Percentiles rank a stretch among this genome's conserved stretches.
Conservation (phyloP, 1,140 invertebrate genomes). For the Belonocnema kinseyi region DNA sequence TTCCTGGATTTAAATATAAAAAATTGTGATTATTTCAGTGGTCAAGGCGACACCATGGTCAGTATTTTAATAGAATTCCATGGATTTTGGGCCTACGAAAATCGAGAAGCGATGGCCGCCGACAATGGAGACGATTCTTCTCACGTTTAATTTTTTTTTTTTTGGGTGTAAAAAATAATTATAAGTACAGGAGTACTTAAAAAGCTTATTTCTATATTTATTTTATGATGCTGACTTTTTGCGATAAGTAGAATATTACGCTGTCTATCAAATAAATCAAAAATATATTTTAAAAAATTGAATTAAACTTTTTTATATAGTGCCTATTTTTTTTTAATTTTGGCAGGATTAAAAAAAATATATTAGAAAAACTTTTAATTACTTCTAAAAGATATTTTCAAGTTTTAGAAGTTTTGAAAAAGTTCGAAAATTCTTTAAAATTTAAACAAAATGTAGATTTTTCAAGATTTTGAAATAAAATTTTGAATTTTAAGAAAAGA, state of each 20-base stretch:
- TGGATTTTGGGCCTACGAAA: slow-evolving; percentile 97
- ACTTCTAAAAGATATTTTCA: too few species aligned
- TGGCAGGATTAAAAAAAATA: too few species aligned
- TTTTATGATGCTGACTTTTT: not conserved
- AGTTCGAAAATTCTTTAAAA: too few species aligned
- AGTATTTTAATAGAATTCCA: slow-evolving; percentile 97
- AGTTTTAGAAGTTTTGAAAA: too few species aligned
- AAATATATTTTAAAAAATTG: not conserved
- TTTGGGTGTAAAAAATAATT: not conserved
- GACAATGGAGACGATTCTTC: slow-evolving; percentile 76
- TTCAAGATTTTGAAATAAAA: too few species aligned
- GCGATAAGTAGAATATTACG: not conserved
- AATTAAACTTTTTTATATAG: not conserved
- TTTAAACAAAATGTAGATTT: too few species aligned
- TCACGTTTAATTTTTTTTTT: slow-evolving; percentile 62
- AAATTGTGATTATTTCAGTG: slow-evolving; percentile 76
- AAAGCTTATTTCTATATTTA: not conserved
- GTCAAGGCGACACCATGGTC: slow-evolving; percentile 94
- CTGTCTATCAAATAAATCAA: not conserved
- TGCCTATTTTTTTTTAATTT: too few species aligned
- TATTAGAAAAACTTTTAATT: too few species aligned
- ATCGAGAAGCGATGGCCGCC: slow-evolving; percentile 86
- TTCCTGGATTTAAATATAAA: not conserved
- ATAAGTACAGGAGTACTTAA: not conserved
- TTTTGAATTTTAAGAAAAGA: too few species aligned